These are phyloP conservation scores for Clistopyga incitator DNA, from an alignment of 2,888 invertebrate genomes.

Conservation along the genomic window DNA sequence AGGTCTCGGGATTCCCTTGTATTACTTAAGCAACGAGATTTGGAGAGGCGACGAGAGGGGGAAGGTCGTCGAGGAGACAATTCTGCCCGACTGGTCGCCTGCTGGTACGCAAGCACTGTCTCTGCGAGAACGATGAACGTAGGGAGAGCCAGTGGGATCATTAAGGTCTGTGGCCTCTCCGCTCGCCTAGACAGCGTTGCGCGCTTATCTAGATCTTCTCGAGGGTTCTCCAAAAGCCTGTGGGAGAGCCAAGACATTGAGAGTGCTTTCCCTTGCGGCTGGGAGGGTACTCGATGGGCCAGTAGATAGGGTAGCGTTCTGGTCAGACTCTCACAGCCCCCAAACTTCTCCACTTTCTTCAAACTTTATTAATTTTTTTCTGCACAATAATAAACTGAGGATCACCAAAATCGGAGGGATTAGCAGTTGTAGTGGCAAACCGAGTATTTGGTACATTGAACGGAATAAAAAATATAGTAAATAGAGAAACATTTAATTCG, in stretches of 20 bases:
- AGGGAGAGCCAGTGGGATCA: conserved; percentile 29
- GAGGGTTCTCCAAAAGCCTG: conserved; percentile 35
- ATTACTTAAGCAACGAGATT: neutral
- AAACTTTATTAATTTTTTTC: conserved; percentile 13
- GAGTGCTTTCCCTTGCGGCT: conserved; percentile 12
- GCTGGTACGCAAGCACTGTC: neutral
- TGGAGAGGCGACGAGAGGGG: neutral
- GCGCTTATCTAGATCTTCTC: conserved; percentile 58
- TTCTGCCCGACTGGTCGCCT: conserved; percentile 14
- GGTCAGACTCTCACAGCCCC: neutral
- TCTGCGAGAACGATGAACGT: conserved; percentile 12
- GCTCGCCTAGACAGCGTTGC: conserved; percentile 38
- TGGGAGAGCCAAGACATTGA: conserved; percentile 3
- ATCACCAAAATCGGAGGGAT: too few species aligned
- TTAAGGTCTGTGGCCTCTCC: conserved; percentile 50
- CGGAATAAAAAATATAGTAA: too few species aligned
- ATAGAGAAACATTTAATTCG: too few species aligned
- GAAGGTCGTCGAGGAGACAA: neutral
- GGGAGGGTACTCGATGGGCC: conserved; percentile 37
- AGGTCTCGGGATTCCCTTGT: neutral
- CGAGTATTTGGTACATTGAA: too few species aligned
- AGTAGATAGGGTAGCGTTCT: conserved; percentile 47
- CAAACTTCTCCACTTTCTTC: neutral
- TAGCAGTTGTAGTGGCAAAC: too few species aligned
- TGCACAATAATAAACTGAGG: neutral